Evolutionary conservation across 2,113 vertebrate genomes (phyloP).

Genomic region (Saccopteryx leptura): DNA sequence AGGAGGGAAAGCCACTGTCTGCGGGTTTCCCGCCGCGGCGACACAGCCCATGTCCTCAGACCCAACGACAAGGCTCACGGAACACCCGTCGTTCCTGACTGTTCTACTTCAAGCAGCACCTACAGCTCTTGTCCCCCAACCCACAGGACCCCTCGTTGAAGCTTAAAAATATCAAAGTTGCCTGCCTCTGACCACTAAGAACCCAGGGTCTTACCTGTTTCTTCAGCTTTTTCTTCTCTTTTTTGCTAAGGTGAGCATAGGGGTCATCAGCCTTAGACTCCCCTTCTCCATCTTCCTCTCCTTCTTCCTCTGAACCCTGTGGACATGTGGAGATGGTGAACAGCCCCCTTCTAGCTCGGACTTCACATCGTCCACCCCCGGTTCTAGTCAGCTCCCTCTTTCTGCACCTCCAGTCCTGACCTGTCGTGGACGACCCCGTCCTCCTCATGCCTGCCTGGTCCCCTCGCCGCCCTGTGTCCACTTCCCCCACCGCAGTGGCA

Average conservation of each 20-base stretch:
- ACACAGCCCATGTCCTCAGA: neutral
- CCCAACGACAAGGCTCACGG: neutral
- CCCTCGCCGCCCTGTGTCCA: neutral
- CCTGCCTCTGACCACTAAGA: neutral
- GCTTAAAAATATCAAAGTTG: neutral
- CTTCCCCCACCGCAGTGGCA: neutral
- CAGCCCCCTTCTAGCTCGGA: neutral
- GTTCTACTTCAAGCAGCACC: neutral
- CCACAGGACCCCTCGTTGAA: neutral
- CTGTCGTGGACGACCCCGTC: neutral
- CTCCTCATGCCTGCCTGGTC: neutral
- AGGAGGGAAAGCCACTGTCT: neutral
- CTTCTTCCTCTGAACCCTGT: conserved; percentile 62
- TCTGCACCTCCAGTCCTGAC: neutral
- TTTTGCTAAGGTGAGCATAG: conserved; percentile 93
- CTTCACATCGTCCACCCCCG: neutral
- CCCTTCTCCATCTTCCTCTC: conserved; percentile 73
- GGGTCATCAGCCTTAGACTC: conserved; percentile 86
- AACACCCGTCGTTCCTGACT: neutral
- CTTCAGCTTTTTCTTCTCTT: conserved; percentile 96
- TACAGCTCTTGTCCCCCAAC: neutral
- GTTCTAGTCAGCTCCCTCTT: neutral
- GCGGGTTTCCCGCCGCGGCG: neutral
- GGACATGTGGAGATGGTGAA: neutral
- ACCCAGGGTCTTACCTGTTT: conserved; percentile 88